Evolutionary conservation across 2,888 invertebrate genomes (phyloP).

Genomic region (Glaucopsyche alexis): DNA sequence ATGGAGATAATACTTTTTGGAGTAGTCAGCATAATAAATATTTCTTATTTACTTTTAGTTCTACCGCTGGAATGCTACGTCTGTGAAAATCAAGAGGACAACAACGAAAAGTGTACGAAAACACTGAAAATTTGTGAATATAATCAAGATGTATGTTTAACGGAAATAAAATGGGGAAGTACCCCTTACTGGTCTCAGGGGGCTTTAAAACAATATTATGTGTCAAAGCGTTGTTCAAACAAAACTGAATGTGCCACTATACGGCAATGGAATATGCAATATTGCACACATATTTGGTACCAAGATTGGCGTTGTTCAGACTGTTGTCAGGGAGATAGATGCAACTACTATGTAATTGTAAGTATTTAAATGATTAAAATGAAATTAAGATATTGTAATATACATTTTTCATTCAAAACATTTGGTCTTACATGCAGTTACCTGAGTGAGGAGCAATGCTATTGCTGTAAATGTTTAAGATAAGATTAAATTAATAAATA

Average conservation of each 20-base stretch:
- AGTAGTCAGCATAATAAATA: not conserved
- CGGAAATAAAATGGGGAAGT: constrained; percentile 96
- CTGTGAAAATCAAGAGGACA: constrained; percentile 94
- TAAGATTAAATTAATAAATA: no score
- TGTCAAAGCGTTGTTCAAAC: constrained; percentile 94
- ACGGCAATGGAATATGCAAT: constrained; percentile 84
- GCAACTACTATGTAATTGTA: constrained; percentile 97
- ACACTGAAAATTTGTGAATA: constrained; percentile 95
- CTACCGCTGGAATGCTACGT: constrained; percentile 95
- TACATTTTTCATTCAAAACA: no score
- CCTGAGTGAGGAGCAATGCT: no score
- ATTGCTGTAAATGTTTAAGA: no score
- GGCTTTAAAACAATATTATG: constrained; percentile 94
- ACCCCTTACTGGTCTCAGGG: constrained; percentile 97
- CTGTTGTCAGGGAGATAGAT: constrained; percentile 96
- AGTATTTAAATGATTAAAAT: constrained; percentile 66
- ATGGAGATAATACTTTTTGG: not conserved
- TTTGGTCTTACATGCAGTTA: no score
- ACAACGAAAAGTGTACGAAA: constrained; percentile 94
- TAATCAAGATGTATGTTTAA: constrained; percentile 91
- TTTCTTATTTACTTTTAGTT: constrained; percentile 65
- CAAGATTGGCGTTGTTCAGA: constrained; percentile 98
- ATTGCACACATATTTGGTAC: constrained; percentile 95
- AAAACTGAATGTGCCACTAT: constrained; percentile 87
- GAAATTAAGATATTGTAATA: no score